Conservation (phyloP, 2,888 invertebrate species). For the Coelopa pilipes region DNA sequence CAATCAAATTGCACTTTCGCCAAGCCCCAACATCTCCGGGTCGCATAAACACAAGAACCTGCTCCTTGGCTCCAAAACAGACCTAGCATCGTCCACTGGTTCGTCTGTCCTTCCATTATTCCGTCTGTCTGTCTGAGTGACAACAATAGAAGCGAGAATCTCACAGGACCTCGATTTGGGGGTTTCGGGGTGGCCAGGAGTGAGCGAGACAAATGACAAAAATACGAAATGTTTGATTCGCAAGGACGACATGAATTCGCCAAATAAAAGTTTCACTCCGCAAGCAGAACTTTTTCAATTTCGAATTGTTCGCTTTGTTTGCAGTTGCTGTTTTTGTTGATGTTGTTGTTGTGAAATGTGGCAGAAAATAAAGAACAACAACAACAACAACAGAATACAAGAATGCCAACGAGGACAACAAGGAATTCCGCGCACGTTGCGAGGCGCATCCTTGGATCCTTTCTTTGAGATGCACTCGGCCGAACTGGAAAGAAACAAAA, state of each 20-base stretch:
- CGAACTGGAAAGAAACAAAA: slow-evolving; percentile 5
- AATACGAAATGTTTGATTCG: slow-evolving; percentile 12
- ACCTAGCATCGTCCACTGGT: no score
- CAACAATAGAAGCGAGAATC: neutral
- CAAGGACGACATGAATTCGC: neutral
- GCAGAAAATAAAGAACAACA: neutral
- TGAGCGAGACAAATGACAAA: slow-evolving; percentile 16
- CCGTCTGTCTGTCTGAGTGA: neutral
- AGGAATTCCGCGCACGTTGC: no score
- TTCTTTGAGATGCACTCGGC: no score
- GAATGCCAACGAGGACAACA: no score
- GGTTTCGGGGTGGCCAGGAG: neutral
- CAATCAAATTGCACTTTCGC: slow-evolving; percentile 19
- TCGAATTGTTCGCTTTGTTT: slow-evolving; percentile 16
- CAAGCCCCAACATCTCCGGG: neutral
- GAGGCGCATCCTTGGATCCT: no score
- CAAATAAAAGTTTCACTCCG: neutral
- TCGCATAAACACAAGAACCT: neutral
- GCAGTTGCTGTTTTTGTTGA: neutral
- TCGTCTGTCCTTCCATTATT: no score
- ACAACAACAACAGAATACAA: neutral
- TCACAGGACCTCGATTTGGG: neutral
- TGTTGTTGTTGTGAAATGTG: neutral
- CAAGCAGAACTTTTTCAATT: slow-evolving; percentile 19
- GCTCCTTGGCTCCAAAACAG: neutral